Evolutionary conservation across 2,888 invertebrate genomes (phyloP), one percentile per base, ranked within the genome.

Genomic region (Cataglyphis livida): DNA sequence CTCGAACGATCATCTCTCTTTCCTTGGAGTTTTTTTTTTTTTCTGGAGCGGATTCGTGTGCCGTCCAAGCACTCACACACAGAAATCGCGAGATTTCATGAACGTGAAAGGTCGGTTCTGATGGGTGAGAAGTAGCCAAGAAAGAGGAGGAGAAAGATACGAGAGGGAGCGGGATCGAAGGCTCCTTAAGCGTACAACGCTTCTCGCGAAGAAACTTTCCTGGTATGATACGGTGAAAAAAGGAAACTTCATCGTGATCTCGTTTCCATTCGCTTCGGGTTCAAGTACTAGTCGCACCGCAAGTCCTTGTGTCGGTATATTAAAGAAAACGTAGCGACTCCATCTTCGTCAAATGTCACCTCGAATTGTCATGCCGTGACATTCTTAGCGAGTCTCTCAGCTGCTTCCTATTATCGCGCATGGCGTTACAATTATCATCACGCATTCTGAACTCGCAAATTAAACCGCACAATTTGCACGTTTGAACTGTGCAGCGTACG

Each of bases 41-140:
- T 44, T 28, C 32, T 9, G 38, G 21, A 48, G 44, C 44, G 64
- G 44, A 44, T 21, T 54, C 78, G 68, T 68, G 41, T 59, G 57
- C 70, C 35, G 44, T 32, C 41, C n/a, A 38, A 48, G 12, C 18
- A 35, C 28, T 59, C 78, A 32, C 78, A 57, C 70, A 21, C 32
- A 38, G 32, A 28, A 21, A n/a, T 68, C 70, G 32, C 57, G 71
- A 59, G 70, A 78, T 78, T 78, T 59, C 70, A 35, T 59, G 70
- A 51, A 71, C 32, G 71, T 44, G 78, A 54, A 76, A 71, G 71
- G 59, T 70, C 71, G 70, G 6, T 54, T 70, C 32, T 0, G 28
- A 32, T 25, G 59, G 44, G 57, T 44, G 78, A 78, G 44, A 57
- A 78, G 78, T 44, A 71, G 57, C 54, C 38, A 28, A 9, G n/a